Percentiles rank a stretch among this genome's conserved stretches.
Conservation (phyloP, 1,140 invertebrate species). For the Drosophila navojoa region DNA sequence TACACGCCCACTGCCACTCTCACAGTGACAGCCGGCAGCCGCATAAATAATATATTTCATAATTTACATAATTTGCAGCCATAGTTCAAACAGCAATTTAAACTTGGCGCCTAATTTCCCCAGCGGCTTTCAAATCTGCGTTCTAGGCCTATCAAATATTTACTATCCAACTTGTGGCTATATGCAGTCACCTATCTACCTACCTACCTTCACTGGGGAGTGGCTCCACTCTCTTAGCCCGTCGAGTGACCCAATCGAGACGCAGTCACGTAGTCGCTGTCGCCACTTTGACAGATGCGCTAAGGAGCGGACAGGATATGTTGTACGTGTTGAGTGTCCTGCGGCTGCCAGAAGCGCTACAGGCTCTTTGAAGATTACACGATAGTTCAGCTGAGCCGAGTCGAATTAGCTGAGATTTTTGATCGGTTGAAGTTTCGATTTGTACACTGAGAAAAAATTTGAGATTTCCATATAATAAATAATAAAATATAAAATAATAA, state of each 20-base stretch:
- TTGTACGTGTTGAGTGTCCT: constrained; percentile 27
- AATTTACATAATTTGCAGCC: constrained; percentile 70
- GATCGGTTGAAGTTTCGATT: not conserved
- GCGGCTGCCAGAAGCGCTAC: not conserved
- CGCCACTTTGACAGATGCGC: constrained; percentile 28
- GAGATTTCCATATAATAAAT: too few relatives aligned
- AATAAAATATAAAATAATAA: too few relatives aligned
- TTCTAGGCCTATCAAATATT: constrained; percentile 73
- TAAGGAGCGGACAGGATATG: constrained; percentile 28
- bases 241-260: constrained; percentile 15
- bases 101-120: constrained; percentile 73
- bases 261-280: constrained; percentile 35
- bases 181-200: not conserved
- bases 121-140: constrained; percentile 59
- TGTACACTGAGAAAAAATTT: not conserved
- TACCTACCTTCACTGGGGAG: not conserved
- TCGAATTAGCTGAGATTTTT: constrained; percentile 17
- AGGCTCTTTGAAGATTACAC: constrained; percentile 2
- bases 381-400: constrained; percentile 9
- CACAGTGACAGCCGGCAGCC: constrained; percentile 1
- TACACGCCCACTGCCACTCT: not conserved
- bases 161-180: constrained; percentile 56
- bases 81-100: constrained; percentile 67
- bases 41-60: constrained; percentile 66
- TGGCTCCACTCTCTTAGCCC: not conserved